A percentile compares a stretch with the other conserved stretches of the same genome.
Evolutionary conservation across 2,888 invertebrate genomes (phyloP).

Genomic region (Sarcophaga rosellei): DNA sequence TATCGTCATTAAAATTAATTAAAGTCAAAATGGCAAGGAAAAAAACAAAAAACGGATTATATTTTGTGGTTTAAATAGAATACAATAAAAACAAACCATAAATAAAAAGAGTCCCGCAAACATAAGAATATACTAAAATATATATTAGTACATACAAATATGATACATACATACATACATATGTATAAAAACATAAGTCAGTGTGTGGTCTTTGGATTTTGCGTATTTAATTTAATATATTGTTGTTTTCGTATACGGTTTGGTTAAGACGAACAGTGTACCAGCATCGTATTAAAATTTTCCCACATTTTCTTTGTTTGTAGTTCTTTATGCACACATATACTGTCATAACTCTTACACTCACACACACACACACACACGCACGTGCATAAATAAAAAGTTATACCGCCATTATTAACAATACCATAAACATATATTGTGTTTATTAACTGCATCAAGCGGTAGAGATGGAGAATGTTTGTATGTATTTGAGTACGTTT

Average conservation of each 20-base stretch:
- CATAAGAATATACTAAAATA: background rate
- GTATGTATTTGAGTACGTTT: background rate
- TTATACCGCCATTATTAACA: background rate
- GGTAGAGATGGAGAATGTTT: background rate
- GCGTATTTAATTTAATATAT: background rate
- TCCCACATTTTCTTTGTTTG: background rate
- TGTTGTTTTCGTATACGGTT: background rate
- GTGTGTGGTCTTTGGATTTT: slow-evolving; percentile 8
- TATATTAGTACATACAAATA: background rate
- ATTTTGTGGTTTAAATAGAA: slow-evolving; percentile 51
- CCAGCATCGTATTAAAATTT: slow-evolving; percentile 18
- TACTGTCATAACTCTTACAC: background rate
- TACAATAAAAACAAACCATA: background rate
- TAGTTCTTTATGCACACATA: background rate
- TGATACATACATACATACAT: background rate
- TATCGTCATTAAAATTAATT: slow-evolving; percentile 78
- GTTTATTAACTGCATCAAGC: background rate
- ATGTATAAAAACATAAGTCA: too few species aligned
- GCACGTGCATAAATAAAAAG: background rate
- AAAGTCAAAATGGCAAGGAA: slow-evolving; percentile 73
- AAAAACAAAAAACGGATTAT: slow-evolving; percentile 65
- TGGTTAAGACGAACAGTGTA: slow-evolving; percentile 29
- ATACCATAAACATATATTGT: background rate
- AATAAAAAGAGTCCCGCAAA: slow-evolving; percentile 15
- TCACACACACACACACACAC: background rate